Evolutionary conservation across 2,797 vertebrate genomes (phyloP).

Genomic region (Aotus griseimembra): DNA sequence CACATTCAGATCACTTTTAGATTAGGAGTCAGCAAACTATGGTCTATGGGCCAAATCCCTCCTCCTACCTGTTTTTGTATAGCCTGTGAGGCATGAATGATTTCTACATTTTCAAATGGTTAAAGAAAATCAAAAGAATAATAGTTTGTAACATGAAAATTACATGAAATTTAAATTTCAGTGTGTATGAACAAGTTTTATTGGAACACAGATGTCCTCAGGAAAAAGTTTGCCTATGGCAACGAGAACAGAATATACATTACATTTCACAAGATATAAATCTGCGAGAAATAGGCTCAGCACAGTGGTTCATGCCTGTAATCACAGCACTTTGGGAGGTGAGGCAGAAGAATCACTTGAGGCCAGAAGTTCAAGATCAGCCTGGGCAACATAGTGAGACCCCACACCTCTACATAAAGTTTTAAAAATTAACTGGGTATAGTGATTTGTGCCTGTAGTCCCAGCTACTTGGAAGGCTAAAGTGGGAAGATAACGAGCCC

Average conservation of each 20-base stretch:
- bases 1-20: neutral
- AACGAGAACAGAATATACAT: neutral
- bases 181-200: neutral
- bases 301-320: too few relatives aligned
- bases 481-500: too few relatives aligned
- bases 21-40: neutral
- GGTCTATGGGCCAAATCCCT: neutral
- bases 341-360: too few relatives aligned
- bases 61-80: neutral
- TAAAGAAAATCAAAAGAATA: neutral
- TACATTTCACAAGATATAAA: neutral
- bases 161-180: neutral
- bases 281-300: neutral
- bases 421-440: too few relatives aligned
- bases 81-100: neutral
- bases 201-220: neutral
- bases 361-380: too few relatives aligned
- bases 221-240: neutral
- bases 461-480: too few relatives aligned
- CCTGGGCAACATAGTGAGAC: too few relatives aligned
- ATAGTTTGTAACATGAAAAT: neutral
- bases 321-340: too few relatives aligned
- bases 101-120: neutral
- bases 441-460: too few relatives aligned
- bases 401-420: too few relatives aligned